Conservation (phyloP, 2,888 invertebrate genomes). For the Hyposoter didymator region DNA sequence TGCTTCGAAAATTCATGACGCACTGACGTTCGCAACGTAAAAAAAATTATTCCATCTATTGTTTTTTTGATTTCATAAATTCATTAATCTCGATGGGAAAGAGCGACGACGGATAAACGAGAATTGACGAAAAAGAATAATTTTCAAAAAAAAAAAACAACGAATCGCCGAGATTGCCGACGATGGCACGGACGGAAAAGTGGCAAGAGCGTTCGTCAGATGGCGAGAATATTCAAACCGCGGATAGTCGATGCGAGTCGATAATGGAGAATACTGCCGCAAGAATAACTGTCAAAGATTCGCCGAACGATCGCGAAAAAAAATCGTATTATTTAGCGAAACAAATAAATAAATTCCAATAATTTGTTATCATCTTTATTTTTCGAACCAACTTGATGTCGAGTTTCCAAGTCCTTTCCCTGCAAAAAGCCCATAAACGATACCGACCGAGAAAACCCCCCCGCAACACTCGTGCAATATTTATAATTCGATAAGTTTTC, state of each 20-base stretch:
- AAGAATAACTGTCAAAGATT: neutral
- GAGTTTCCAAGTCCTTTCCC: neutral
- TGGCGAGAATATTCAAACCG: conserved; percentile 29
- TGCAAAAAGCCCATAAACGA: neutral
- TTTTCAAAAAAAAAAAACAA: neutral
- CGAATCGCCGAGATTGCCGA: neutral
- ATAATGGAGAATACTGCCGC: conserved; percentile 52
- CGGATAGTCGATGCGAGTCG: conserved; percentile 11
- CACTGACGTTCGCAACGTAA: no score
- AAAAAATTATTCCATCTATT: no score
- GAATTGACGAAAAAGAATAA: neutral
- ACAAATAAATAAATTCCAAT: conserved; percentile 20
- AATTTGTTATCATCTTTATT: neutral
- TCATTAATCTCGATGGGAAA: no score
- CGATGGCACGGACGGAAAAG: neutral
- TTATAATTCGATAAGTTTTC: conserved; percentile 16
- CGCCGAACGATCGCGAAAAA: neutral
- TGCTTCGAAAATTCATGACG: no score
- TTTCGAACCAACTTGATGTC: neutral
- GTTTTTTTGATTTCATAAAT: no score
- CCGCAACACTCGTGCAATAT: neutral
- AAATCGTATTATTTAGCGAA: neutral
- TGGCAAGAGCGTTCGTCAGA: conserved; percentile 35
- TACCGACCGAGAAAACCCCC: neutral
- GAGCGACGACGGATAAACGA: no score